phyloP scores from a whole-genome alignment of 2,888 invertebrate species.

The Nymphalis polychloros region DNA sequence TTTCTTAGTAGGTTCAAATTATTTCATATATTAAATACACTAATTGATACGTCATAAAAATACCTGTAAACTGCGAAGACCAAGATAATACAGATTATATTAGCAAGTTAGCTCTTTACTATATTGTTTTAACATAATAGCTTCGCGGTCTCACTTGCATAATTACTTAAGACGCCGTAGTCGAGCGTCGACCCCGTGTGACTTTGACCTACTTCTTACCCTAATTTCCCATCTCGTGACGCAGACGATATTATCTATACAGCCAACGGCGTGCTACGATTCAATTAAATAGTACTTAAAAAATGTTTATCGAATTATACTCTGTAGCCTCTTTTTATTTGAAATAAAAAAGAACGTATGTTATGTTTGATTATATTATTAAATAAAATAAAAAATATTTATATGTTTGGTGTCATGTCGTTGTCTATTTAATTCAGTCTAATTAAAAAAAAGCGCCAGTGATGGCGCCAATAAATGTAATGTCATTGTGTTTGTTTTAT shows the following conservation, averaged over 20 bases:
- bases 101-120: constrained; percentile 4
- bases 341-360: not conserved
- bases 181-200: constrained; percentile 70
- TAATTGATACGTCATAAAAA: not conserved
- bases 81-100: not conserved
- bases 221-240: constrained; percentile 74
- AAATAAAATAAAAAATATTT: too few species aligned
- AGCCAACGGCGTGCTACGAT: constrained; percentile 13
- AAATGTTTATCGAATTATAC: too few species aligned
- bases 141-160: constrained; percentile 66
- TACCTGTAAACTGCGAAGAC: not conserved
- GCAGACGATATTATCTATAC: constrained; percentile 54
- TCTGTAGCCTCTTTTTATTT: not conserved
- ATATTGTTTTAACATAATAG: constrained; percentile 38
- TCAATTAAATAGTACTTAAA: not conserved
- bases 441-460: too few species aligned
- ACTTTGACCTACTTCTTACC: constrained; percentile 79
- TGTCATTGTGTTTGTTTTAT: too few species aligned
- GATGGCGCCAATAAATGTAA: too few species aligned
- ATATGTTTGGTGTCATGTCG: too few species aligned
- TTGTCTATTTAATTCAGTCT: too few species aligned
- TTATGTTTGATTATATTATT: too few species aligned
- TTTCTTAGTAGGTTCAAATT: too few species aligned
- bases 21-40: not conserved
- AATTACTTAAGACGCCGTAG: constrained; percentile 69